Evolutionary conservation across 2,113 vertebrate species (phyloP).

Genomic region (Xerus inauris): DNA sequence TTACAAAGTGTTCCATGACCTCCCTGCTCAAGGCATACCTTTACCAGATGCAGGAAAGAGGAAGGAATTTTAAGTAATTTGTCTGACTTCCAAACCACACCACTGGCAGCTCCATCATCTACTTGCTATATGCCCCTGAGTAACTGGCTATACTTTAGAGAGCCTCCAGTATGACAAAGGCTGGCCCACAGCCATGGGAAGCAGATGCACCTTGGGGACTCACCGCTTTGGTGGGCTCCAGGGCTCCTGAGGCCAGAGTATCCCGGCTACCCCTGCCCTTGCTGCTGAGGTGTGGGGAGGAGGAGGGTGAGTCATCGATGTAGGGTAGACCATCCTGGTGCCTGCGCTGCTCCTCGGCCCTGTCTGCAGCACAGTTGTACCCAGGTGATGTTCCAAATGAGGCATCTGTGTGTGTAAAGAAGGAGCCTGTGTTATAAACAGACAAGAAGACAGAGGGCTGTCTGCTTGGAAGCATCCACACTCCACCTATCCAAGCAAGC

Average conservation of each 20-base stretch:
- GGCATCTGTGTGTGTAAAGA: constrained; percentile 88
- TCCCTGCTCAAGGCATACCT: fast-evolving
- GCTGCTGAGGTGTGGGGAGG: constrained; percentile 95
- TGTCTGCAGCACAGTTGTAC: constrained; percentile 90
- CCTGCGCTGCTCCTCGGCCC: constrained; percentile 93
- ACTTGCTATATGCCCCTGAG: neutral
- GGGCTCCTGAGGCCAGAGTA: constrained; percentile 90
- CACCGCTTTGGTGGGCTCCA: constrained; percentile 93
- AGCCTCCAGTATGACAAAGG: neutral
- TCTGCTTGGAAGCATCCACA: neutral
- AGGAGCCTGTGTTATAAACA: constrained; percentile 58
- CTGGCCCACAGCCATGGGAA: neutral
- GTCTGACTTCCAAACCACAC: neutral
- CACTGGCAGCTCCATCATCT: neutral
- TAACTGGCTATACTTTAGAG: no score
- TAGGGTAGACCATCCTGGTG: constrained; percentile 96
- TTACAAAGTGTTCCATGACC: neutral
- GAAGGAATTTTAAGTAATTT: neutral
- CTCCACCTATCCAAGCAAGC: neutral
- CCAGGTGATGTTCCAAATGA: constrained; percentile 92
- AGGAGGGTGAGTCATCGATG: constrained; percentile 96
- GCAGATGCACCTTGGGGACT: constrained; percentile 61
- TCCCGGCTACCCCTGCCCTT: constrained; percentile 95
- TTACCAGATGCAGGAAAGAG: neutral
- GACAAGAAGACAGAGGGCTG: neutral